A percentile compares a stretch with the other conserved stretches of the same genome.
phyloP scores from a whole-genome alignment of 1,140 invertebrate genomes.

The Marisa cornuarietis region DNA sequence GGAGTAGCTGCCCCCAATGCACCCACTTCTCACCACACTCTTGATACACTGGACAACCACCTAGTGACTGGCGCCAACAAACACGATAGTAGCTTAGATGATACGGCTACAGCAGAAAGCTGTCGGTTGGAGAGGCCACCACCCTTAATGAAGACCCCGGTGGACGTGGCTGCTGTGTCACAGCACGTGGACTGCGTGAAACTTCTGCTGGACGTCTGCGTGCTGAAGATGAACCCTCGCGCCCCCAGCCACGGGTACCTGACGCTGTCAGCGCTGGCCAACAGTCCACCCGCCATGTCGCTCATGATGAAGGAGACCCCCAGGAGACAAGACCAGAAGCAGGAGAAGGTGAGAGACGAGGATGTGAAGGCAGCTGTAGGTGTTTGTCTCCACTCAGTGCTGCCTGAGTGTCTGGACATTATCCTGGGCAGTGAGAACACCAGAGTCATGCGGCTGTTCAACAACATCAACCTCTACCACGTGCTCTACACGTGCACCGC shows the following conservation, averaged over 20 bases:
- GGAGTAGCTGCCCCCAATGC: too few species aligned
- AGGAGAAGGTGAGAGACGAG: conserved; percentile 32
- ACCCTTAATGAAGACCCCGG: conserved; percentile 26
- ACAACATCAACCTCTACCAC: conserved; percentile 49
- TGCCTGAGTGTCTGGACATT: conserved; percentile 45
- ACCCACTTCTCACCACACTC: too few species aligned
- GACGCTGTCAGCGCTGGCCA: conserved; percentile 44
- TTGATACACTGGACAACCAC: too few species aligned
- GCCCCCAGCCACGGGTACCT: conserved; percentile 42
- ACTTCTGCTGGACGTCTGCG: conserved; percentile 42
- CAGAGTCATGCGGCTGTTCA: conserved; percentile 42
- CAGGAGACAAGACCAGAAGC: not conserved
- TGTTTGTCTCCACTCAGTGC: conserved; percentile 37
- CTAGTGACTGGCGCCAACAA: too few species aligned
- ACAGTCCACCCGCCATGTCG: conserved; percentile 33
- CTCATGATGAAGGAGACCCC: conserved; percentile 33
- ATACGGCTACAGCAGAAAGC: too few species aligned
- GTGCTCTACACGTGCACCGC: conserved; percentile 47
- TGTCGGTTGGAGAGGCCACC: too few species aligned
- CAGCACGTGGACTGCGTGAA: conserved; percentile 45
- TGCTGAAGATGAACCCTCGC: conserved; percentile 43
- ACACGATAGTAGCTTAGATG: too few species aligned
- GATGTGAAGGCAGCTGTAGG: conserved; percentile 46
- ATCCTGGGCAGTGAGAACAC: conserved; percentile 33
- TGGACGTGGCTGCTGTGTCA: conserved; percentile 49